Percentiles rank a stretch among this genome's conserved stretches.
These are phyloP conservation scores for Oncorhynchus nerka DNA, from an alignment of 2,113 vertebrate genomes.

Conservation along the genomic window DNA sequence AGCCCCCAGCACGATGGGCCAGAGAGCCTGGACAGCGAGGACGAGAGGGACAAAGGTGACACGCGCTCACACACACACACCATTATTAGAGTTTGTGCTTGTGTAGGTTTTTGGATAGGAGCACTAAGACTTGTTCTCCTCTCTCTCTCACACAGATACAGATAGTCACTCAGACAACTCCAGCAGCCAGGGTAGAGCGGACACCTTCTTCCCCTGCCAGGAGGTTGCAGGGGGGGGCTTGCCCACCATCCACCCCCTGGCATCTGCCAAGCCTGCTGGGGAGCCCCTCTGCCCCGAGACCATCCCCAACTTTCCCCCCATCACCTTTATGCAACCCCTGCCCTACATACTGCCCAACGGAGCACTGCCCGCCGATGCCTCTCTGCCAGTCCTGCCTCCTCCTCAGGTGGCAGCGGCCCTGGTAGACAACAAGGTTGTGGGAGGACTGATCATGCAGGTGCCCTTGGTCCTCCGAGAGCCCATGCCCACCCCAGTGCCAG, in stretches of 20 bases:
- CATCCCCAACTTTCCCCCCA: conserved; percentile 71
- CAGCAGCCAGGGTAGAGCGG: conserved; percentile 68
- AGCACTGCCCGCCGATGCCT: conserved; percentile 51
- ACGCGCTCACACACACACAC: not conserved
- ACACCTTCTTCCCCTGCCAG: conserved; percentile 55
- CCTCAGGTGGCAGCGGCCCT: conserved; percentile 50
- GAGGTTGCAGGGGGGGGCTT: not conserved
- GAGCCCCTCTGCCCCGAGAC: conserved; percentile 67
- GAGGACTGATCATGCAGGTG: conserved; percentile 69
- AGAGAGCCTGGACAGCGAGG: conserved; percentile 93
- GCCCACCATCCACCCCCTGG: conserved; percentile 68
- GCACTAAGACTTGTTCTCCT: not conserved
- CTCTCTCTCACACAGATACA: conserved; percentile 70
- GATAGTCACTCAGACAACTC: conserved; percentile 91
- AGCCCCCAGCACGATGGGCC: conserved; percentile 85
- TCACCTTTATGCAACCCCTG: conserved; percentile 80
- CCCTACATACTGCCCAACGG: conserved; percentile 83
- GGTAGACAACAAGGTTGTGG: conserved; percentile 73
- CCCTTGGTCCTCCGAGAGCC: conserved; percentile 56
- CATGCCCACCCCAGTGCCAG: conserved; percentile 64
- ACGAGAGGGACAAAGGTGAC: conserved; percentile 90
- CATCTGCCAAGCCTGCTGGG: conserved; percentile 55
- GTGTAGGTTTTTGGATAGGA: not conserved
- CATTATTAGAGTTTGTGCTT: not conserved
- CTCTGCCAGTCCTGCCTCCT: conserved; percentile 70